These are phyloP conservation scores for Sitta europaea DNA, from an alignment of 2,113 vertebrate species.

Conservation along the genomic window DNA sequence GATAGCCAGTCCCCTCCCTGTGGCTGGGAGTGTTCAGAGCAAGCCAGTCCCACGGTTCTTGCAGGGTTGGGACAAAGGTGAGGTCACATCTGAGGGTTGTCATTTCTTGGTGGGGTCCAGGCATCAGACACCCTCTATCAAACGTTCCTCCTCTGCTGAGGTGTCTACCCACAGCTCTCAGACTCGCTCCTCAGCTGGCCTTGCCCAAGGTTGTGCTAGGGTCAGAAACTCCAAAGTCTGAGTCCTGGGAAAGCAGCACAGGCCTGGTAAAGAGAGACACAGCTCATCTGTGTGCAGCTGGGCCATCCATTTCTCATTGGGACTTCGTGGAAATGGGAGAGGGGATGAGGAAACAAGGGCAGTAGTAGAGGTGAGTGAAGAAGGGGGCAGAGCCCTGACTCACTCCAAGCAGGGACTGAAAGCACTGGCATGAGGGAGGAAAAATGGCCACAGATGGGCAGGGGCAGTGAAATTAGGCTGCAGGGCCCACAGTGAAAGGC, in stretches of 20 bases:
- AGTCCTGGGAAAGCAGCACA: neutral
- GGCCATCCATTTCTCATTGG: neutral
- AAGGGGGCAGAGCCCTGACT: neutral
- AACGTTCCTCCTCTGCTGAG: neutral
- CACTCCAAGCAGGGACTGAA: neutral
- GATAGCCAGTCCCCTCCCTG: neutral
- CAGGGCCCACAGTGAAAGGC: neutral
- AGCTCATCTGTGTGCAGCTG: neutral
- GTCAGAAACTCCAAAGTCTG: neutral
- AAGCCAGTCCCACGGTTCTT: neutral
- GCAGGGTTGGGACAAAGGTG: rapidly evolving
- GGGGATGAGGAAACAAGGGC: neutral
- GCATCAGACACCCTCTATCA: neutral
- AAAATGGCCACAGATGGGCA: neutral
- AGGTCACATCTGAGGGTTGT: neutral
- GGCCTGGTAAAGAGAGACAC: neutral
- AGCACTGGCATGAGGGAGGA: neutral
- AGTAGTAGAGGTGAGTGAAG: neutral
- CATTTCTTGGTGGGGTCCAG: neutral
- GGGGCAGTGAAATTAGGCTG: neutral
- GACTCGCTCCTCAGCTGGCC: neutral
- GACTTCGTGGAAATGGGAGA: neutral
- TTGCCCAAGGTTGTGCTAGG: neutral
- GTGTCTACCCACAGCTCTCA: neutral
- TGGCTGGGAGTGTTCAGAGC: neutral